phyloP scores from a whole-genome alignment of 2,113 vertebrate species.

The Aramus guarauna region DNA sequence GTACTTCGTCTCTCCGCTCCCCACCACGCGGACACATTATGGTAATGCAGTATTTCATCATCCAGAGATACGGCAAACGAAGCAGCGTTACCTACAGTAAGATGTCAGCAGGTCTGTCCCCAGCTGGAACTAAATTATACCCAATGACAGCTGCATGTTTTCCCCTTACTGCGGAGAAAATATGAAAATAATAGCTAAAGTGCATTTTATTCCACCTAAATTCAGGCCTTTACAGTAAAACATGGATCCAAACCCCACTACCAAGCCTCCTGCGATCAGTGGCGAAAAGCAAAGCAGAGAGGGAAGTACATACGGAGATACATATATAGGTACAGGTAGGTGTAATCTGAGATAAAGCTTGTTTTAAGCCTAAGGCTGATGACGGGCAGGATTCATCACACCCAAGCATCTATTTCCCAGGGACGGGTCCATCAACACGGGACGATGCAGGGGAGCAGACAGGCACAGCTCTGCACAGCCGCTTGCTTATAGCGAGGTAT shows the following conservation, averaged over 20 bases:
- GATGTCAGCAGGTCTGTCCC: neutral
- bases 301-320: neutral
- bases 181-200: neutral
- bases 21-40: accelerated
- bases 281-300: neutral
- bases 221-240: neutral
- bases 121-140: neutral
- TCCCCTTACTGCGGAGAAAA: neutral
- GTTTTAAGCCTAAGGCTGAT: neutral
- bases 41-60: neutral
- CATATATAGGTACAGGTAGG: accelerated
- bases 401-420: neutral
- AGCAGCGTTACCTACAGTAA: neutral
- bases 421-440: accelerated
- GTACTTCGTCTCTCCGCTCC: neutral
- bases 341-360: accelerated
- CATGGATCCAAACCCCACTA: accelerated
- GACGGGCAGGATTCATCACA: neutral
- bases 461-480: neutral
- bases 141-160: neutral
- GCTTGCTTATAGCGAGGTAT: neutral
- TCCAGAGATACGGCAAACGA: accelerated
- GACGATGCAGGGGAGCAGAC: neutral
- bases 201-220: neutral
- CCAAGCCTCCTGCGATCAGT: neutral